A percentile compares a stretch with the other conserved stretches of the same genome.
Evolutionary conservation across 2,888 invertebrate genomes (phyloP).

Genomic region (Polyommatus iphigenia): DNA sequence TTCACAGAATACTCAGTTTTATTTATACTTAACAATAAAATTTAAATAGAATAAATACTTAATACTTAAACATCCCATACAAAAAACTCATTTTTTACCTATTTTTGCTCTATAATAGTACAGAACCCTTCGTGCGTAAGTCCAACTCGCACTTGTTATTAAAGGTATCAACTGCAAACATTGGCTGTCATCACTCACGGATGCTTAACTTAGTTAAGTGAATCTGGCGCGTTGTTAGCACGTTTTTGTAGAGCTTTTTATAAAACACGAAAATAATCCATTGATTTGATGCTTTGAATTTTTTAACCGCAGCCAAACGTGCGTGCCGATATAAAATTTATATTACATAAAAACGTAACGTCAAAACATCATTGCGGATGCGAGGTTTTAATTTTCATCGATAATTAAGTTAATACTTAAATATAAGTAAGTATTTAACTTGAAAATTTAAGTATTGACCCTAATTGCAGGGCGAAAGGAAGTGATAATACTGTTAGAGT

Average conservation of each 20-base stretch:
- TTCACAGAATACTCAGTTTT: too few relatives aligned
- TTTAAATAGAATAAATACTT: too few relatives aligned
- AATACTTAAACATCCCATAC: too few relatives aligned
- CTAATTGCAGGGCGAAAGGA: too few relatives aligned
- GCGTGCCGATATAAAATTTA: neutral
- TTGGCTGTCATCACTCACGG: neutral
- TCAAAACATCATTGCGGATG: neutral
- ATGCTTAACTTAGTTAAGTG: conserved; percentile 11
- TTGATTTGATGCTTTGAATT: neutral
- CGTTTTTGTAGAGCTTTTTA: conserved; percentile 16
- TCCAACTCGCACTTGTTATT: too few relatives aligned
- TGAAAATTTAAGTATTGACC: too few relatives aligned
- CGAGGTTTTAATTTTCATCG: neutral
- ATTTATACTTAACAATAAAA: too few relatives aligned
- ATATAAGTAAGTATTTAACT: neutral
- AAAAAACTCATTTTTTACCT: too few relatives aligned
- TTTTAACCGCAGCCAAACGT: conserved; percentile 10
- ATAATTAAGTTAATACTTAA: neutral
- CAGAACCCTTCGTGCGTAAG: too few relatives aligned
- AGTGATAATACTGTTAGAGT: too few relatives aligned
- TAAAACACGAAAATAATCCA: neutral
- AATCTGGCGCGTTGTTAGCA: neutral
- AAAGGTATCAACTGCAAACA: neutral
- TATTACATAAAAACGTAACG: neutral
- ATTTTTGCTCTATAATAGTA: too few relatives aligned